Conservation (phyloP, 2,888 invertebrate genomes). For the Cataglyphis albicans region DNA sequence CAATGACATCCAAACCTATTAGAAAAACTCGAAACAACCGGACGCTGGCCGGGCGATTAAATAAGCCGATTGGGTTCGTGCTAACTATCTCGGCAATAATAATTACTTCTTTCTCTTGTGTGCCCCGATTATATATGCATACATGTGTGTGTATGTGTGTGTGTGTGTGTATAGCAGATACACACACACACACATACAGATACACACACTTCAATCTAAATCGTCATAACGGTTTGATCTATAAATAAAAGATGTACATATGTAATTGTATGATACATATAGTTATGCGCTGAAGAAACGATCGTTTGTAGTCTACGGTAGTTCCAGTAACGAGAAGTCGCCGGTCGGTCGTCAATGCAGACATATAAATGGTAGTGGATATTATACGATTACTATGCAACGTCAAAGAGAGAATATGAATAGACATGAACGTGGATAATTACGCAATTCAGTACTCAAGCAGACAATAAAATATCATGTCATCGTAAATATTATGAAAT, state of each 20-base stretch:
- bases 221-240: slow-evolving; percentile 58
- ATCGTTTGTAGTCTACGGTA: slow-evolving; percentile 67
- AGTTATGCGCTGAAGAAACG: slow-evolving; percentile 61
- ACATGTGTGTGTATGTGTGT: not conserved
- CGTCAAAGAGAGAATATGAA: slow-evolving; percentile 61
- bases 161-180: no score
- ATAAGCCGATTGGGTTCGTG: slow-evolving; percentile 32
- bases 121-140: not conserved
- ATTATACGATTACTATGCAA: slow-evolving; percentile 64
- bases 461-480: slow-evolving; percentile 73
- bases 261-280: slow-evolving; percentile 40
- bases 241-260: slow-evolving; percentile 56
- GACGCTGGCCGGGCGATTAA: slow-evolving; percentile 21
- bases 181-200: no score
- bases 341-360: slow-evolving; percentile 70
- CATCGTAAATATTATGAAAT: slow-evolving; percentile 57
- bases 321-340: slow-evolving; percentile 75
- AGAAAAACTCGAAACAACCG: slow-evolving; percentile 36
- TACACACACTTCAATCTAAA: slow-evolving; percentile 38
- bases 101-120: slow-evolving; percentile 39
- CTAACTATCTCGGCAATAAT: slow-evolving; percentile 38
- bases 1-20: slow-evolving; percentile 45
- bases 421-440: slow-evolving; percentile 64
- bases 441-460: slow-evolving; percentile 65
- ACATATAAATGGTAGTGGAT: slow-evolving; percentile 67